phyloP scores from a whole-genome alignment of 2,113 vertebrate species.

The Percopsis transmontana region DNA sequence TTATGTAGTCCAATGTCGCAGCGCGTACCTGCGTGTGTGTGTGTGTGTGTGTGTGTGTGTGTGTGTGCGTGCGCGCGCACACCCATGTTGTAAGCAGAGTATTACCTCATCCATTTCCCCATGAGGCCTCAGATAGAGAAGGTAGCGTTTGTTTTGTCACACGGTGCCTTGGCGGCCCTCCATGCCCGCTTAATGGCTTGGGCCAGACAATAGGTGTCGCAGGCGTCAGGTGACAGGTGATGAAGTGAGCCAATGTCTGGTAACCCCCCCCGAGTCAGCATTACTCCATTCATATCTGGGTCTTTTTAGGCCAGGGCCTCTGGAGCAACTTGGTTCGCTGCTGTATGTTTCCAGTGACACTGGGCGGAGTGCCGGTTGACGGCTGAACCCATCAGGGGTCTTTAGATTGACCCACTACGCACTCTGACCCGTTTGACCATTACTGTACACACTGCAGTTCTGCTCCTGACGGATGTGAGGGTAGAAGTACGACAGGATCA shows the following conservation, averaged over 20 bases:
- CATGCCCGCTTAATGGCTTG: slow-evolving; percentile 51
- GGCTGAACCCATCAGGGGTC: slow-evolving; percentile 27
- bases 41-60: slow-evolving; percentile 8
- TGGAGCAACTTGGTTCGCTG: slow-evolving; percentile 10
- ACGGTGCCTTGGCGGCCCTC: slow-evolving; percentile 33
- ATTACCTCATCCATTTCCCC: slow-evolving; percentile 64
- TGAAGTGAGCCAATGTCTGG: slow-evolving; percentile 50
- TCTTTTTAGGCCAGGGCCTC: slow-evolving; percentile 27
- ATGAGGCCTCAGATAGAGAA: slow-evolving; percentile 51
- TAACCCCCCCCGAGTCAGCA: slow-evolving; percentile 54
- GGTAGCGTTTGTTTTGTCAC: slow-evolving; percentile 62
- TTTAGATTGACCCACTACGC: slow-evolving; percentile 11
- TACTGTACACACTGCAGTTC: not conserved
- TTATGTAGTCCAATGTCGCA: not conserved
- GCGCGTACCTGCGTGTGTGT: not conserved
- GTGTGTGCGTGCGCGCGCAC: slow-evolving; percentile 20
- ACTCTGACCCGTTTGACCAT: slow-evolving; percentile 11
- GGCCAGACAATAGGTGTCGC: slow-evolving; percentile 37
- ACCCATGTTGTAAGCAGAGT: slow-evolving; percentile 59
- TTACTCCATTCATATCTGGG: slow-evolving; percentile 50
- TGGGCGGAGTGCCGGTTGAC: slow-evolving; percentile 18
- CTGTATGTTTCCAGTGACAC: not conserved
- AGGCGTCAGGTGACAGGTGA: slow-evolving; percentile 60
- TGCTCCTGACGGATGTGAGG: not conserved
- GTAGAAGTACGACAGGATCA: not conserved